Conservation (phyloP, 2,888 invertebrate species). For the Odontocerum albicorne region DNA sequence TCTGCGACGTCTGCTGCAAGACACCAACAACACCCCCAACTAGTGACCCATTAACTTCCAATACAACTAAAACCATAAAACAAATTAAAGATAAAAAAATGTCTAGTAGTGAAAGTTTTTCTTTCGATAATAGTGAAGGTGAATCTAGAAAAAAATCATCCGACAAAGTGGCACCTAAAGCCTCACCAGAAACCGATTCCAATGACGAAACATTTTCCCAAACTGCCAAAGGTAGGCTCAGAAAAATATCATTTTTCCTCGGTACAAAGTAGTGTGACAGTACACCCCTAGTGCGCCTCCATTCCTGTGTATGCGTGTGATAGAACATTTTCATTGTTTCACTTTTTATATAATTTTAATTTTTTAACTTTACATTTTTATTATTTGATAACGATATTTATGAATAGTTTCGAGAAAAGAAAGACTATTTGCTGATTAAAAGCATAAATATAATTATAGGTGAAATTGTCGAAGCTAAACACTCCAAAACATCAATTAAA, state of each 20-base stretch:
- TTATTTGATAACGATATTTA: background rate
- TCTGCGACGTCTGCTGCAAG: slow-evolving; percentile 86
- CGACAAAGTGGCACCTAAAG: slow-evolving; percentile 40
- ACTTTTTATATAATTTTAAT: background rate
- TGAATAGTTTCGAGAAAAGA: background rate
- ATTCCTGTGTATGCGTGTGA: slow-evolving; percentile 23
- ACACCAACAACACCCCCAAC: slow-evolving; percentile 60
- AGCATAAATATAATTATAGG: slow-evolving; percentile 32
- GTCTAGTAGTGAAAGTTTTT: slow-evolving; percentile 39
- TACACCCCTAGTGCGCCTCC: slow-evolving; percentile 13
- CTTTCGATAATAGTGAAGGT: slow-evolving; percentile 47
- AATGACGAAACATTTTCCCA: slow-evolving; percentile 37
- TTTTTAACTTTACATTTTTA: background rate
- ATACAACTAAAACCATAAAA: slow-evolving; percentile 20
- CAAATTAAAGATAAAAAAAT: slow-evolving; percentile 11
- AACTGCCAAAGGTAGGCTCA: slow-evolving; percentile 64
- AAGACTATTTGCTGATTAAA: slow-evolving; percentile 23
- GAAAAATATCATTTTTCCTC: slow-evolving; percentile 75
- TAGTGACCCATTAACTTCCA: slow-evolving; percentile 8
- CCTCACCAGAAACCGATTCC: slow-evolving; percentile 36
- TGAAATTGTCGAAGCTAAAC: slow-evolving; percentile 25
- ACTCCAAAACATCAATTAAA: slow-evolving; percentile 16
- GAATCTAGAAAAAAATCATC: slow-evolving; percentile 38
- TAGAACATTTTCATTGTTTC: background rate
- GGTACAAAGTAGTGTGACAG: slow-evolving; percentile 57